phyloP scores from a whole-genome alignment of 2,113 vertebrate species.

The Gasterosteus aculeatus region DNA sequence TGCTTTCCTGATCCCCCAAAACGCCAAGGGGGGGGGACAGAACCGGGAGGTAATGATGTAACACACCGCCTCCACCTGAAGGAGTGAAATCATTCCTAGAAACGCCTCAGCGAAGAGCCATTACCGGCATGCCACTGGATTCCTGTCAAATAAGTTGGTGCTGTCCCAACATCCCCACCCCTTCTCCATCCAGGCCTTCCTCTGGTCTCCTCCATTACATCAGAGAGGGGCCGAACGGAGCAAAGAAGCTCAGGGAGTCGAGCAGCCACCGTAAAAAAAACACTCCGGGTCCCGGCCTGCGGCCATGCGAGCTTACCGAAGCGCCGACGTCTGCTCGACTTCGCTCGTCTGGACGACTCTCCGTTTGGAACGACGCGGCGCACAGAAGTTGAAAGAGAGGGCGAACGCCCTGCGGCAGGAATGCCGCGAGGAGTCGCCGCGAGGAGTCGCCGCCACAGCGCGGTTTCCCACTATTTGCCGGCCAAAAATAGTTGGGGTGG shows the following conservation, averaged over 20 bases:
- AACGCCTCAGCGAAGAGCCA: conserved; percentile 3
- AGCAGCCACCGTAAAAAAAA: conserved; percentile 42
- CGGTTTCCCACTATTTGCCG: conserved; percentile 65
- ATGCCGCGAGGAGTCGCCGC: conserved; percentile 62
- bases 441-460: conserved; percentile 62
- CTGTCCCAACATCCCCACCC: conserved; percentile 19
- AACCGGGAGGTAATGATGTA: conserved; percentile 54
- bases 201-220: conserved; percentile 67
- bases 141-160: conserved; percentile 58
- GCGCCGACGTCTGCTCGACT: conserved; percentile 30
- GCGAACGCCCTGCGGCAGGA: conserved; percentile 64
- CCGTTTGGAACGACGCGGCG: conserved; percentile 37
- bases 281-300: conserved; percentile 44
- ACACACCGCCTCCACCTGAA: conserved; percentile 37
- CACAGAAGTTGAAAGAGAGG: conserved; percentile 67
- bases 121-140: conserved; percentile 3
- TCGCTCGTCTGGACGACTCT: conserved; percentile 58
- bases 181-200: conserved; percentile 8
- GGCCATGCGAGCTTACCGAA: conserved; percentile 63
- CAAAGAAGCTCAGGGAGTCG: conserved; percentile 55
- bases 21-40: conserved; percentile 34
- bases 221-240: conserved; percentile 43
- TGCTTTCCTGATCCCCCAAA: conserved; percentile 19
- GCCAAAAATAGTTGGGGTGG: conserved; percentile 60
- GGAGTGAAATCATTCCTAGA: conserved; percentile 61